These are phyloP conservation scores for Caprella mutica DNA, from an alignment of 2,888 invertebrate species.

Conservation along the genomic window DNA sequence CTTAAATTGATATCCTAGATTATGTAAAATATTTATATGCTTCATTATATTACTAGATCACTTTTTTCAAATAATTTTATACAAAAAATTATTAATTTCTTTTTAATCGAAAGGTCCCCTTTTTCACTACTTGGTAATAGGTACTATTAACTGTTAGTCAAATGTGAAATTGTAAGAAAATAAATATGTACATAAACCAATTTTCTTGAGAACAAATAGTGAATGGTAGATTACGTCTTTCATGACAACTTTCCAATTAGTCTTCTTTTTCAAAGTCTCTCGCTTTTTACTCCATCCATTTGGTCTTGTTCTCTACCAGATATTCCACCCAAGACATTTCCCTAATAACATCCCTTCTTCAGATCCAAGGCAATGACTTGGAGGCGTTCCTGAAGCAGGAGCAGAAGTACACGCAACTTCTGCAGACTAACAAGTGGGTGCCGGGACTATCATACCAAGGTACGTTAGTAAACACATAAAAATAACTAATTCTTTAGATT, in stretches of 20 bases:
- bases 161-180: too few species aligned
- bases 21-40: not conserved
- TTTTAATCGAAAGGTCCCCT: too few species aligned
- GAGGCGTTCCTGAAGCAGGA: slow-evolving; percentile 62
- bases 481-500: too few species aligned
- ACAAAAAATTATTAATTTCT: not conserved
- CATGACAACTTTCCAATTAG: not conserved
- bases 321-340: not conserved
- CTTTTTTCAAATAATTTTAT: not conserved
- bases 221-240: too few species aligned
- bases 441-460: slow-evolving; percentile 29
- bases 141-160: too few species aligned
- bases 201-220: too few species aligned
- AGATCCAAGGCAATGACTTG: slow-evolving; percentile 61
- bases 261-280: not conserved
- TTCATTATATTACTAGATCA: not conserved
- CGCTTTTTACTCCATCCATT: too few species aligned
- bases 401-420: slow-evolving; percentile 57
- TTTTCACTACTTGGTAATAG: too few species aligned
- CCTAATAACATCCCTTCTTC: slow-evolving; percentile 38
- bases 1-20: not conserved
- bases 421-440: slow-evolving; percentile 48
- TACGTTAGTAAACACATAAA: too few species aligned
- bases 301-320: not conserved
- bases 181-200: too few species aligned